Evolutionary conservation across 30 jellyfish, hydroid and myxozoan genomes (phyloP).

Genomic region (Mastigias papua): DNA sequence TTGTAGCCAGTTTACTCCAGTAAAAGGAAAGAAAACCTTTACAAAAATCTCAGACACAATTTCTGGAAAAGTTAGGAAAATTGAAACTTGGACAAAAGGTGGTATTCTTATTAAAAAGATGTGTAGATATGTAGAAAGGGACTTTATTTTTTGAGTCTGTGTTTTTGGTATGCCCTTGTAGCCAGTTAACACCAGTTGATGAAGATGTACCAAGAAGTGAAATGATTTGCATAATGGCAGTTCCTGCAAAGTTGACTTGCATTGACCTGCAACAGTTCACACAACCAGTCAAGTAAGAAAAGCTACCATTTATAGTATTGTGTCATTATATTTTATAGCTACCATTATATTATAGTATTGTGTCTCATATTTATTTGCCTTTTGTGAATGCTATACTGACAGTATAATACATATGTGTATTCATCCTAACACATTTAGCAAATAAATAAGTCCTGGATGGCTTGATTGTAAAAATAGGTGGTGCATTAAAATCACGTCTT

Average conservation of each 20-base stretch:
- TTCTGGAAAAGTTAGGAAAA: no score
- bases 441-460: no score
- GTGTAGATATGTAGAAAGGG: neutral
- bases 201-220: constrained; percentile 85
- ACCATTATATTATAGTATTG: no score
- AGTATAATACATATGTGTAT: no score
- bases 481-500: no score
- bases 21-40: no score
- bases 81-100: neutral
- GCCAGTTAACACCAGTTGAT: constrained; percentile 82
- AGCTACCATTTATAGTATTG: neutral
- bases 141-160: neutral
- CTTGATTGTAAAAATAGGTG: no score
- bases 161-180: neutral
- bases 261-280: constrained; percentile 86
- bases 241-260: constrained; percentile 91
- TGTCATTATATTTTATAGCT: neutral
- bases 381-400: no score
- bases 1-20: no score
- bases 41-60: no score
- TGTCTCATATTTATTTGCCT: no score
- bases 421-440: no score
- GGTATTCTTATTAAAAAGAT: neutral
- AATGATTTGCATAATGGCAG: constrained; percentile 86
- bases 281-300: constrained; percentile 83